phyloP scores from a whole-genome alignment of 1,140 invertebrate genomes.

The Calycopis cecrops region DNA sequence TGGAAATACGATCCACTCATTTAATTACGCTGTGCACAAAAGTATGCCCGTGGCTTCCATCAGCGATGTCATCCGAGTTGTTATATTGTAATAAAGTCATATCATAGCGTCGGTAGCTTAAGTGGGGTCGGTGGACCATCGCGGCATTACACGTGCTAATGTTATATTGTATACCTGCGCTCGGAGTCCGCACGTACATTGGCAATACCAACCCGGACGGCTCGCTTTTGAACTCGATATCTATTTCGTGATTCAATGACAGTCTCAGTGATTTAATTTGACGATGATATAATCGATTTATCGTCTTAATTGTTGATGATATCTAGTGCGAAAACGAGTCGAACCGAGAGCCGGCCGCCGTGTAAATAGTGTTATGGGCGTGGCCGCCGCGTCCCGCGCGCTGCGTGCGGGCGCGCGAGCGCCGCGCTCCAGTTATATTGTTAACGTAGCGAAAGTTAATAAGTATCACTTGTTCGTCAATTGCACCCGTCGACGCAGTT shows the following conservation, averaged over 20 bases:
- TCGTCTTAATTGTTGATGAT: too few relatives aligned
- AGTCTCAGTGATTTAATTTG: background rate
- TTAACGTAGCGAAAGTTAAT: slow-evolving; percentile 65
- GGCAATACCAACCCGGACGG: background rate
- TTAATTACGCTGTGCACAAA: slow-evolving; percentile 69
- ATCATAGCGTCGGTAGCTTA: slow-evolving; percentile 37
- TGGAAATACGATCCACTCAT: slow-evolving; percentile 41
- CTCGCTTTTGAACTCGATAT: slow-evolving; percentile 1
- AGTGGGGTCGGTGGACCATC: slow-evolving; percentile 10
- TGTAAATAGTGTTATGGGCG: slow-evolving; percentile 55
- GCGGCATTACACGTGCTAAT: slow-evolving; percentile 13
- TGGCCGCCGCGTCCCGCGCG: slow-evolving; percentile 40
- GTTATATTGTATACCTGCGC: background rate
- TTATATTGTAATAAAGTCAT: slow-evolving; percentile 58
- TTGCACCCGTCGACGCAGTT: slow-evolving; percentile 68
- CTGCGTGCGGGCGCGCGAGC: slow-evolving; percentile 20
- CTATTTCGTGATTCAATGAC: background rate
- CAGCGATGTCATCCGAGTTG: slow-evolving; percentile 34
- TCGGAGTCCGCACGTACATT: background rate
- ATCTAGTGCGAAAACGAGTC: background rate
- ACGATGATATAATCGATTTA: too few relatives aligned
- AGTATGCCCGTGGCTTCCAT: slow-evolving; percentile 26
- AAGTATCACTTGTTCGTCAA: slow-evolving; percentile 73
- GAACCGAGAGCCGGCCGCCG: slow-evolving; percentile 12
- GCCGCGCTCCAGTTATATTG: slow-evolving; percentile 53